Base-by-base conservation (phyloP, 2,888 invertebrate genomes). In the Diarsia brunnea region DNA sequence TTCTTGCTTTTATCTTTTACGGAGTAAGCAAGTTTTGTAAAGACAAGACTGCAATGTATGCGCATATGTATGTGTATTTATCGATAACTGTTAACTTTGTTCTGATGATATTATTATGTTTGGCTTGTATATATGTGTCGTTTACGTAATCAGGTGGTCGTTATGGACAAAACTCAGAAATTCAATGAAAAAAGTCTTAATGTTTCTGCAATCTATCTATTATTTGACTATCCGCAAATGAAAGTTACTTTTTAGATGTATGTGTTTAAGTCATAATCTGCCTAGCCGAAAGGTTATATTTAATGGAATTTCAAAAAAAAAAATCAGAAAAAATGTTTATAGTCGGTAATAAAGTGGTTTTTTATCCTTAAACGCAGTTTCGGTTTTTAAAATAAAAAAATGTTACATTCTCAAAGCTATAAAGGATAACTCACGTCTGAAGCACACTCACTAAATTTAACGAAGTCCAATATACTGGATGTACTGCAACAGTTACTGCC, bases 381-480 rank as follows among this genome's bases (percentile, higher is more conserved):
- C 14, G 11, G 12, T 24, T n/a, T n/a, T n/a, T n/a, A n/a, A n/a
- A n/a, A n/a, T n/a, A n/a, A 51, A 51, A 53, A 55, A 55, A 24
- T 16, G 1, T 0, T 11, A 43, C 21, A 49, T 24, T 49, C 14
- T 80, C 45, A 4, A 19, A 24, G 72, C 24, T 27, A 19, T 73
- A 73, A 31, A 73, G 31, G 27, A 64, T 82, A 64, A 75, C 64
- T 69, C 66, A 69, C 31, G 58, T 43, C 68, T 24, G 70, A 71
- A 61, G 61, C 53, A 55, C 14, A 64, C 55, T 60, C 51, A 74
- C 49, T 85, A 82, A 71, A 85, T 82, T 78, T 69, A 43, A 73
- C 14, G 31, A 12, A 45, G 55, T 38, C 19, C 49, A 43, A 55
- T 82, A 47, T 45, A 58, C 66, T 65, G 45, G 61, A 51, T 19